phyloP scores from a whole-genome alignment of 2,888 invertebrate species.

The Orthosia cruda region DNA sequence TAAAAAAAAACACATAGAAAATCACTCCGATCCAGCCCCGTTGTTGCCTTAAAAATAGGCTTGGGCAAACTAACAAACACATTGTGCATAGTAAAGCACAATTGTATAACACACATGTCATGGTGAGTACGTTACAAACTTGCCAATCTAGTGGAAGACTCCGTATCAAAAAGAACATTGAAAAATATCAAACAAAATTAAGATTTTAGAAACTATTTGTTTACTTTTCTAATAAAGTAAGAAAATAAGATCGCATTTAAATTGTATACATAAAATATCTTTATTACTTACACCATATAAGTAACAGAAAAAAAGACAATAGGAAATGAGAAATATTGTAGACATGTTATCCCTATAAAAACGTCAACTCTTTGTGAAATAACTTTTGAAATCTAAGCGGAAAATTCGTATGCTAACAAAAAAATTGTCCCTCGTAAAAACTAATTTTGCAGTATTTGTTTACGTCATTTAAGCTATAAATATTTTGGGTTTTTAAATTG shows the following conservation, averaged over 20 bases:
- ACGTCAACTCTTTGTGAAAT: not conserved
- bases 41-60: not conserved
- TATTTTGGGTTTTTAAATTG: slow-evolving; percentile 20
- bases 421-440: not conserved
- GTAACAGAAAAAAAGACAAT: no score
- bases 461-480: slow-evolving; percentile 20
- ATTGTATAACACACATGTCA: not conserved
- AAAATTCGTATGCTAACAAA: not conserved
- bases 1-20: no score
- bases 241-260: no score
- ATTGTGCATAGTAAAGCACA: not conserved
- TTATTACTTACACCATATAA: no score
- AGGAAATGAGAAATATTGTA: no score
- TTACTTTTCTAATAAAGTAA: no score
- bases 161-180: no score
- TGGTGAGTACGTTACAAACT: no score
- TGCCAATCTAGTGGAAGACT: no score
- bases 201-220: no score
- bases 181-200: no score
- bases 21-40: not conserved
- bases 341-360: not conserved
- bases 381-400: not conserved
- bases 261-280: no score
- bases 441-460: not conserved
- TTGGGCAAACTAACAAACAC: not conserved